Evolutionary conservation across 2,797 vertebrate species (phyloP).

Genomic region (Chelidonichthys spinosus): DNA sequence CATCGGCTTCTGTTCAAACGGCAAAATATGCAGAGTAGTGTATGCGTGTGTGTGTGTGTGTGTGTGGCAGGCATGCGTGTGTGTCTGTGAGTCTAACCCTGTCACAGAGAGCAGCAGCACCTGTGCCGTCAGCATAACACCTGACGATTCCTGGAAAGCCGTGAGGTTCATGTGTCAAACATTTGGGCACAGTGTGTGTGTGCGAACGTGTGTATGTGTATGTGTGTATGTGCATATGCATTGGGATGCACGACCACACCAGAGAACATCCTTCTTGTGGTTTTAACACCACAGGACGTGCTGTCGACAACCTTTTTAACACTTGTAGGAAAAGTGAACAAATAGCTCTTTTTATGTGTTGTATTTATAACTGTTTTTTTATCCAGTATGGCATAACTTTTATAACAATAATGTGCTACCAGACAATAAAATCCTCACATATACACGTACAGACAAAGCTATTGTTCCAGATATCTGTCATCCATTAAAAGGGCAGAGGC

Average conservation of each 20-base stretch:
- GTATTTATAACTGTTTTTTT: background rate
- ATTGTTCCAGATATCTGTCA: constrained; percentile 15
- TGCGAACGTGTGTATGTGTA: constrained; percentile 9
- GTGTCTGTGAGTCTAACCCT: constrained; percentile 11
- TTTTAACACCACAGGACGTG: constrained; percentile 14
- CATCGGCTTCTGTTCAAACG: background rate
- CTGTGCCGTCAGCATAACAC: constrained; percentile 42
- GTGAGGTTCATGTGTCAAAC: constrained; percentile 39
- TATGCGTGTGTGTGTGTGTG: background rate
- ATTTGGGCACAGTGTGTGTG: background rate
- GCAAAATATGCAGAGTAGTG: background rate
- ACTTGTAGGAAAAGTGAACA: constrained; percentile 26
- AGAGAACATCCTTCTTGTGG: constrained; percentile 31
- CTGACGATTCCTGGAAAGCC: constrained; percentile 48
- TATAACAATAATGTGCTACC: background rate
- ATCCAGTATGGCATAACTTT: background rate
- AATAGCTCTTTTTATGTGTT: constrained; percentile 22
- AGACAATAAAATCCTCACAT: background rate
- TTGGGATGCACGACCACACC: constrained; percentile 12
- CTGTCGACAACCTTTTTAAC: constrained; percentile 41
- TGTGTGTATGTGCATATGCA: constrained; percentile 1
- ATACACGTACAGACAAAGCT: background rate
- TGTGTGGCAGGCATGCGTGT: background rate
- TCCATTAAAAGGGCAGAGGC: constrained; percentile 27
- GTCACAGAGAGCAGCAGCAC: constrained; percentile 33